These are phyloP conservation scores for Pocota personata DNA, from an alignment of 2,888 invertebrate genomes.

Conservation along the genomic window DNA sequence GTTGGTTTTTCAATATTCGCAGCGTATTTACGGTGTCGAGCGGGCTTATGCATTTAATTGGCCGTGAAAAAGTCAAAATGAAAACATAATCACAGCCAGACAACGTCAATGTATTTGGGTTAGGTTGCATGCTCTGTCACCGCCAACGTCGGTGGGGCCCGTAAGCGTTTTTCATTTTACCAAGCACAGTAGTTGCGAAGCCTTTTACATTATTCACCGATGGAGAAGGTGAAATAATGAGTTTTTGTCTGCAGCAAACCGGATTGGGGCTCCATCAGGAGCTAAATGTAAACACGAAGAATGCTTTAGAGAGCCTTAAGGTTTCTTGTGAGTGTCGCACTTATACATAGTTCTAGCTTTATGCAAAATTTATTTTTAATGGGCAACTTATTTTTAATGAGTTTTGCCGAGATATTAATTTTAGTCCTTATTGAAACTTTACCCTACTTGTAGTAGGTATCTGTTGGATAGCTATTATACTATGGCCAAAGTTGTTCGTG, in stretches of 20 bases:
- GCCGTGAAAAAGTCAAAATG: constrained; percentile 83
- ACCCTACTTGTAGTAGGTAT: too few species aligned
- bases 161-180: constrained; percentile 41
- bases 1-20: constrained; percentile 60
- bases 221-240: constrained; percentile 77
- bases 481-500: too few species aligned
- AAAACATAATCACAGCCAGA: constrained; percentile 82
- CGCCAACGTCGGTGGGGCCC: constrained; percentile 39
- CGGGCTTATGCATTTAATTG: constrained; percentile 80
- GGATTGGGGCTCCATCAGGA: constrained; percentile 12
- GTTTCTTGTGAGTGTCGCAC: background rate
- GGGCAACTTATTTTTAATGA: background rate
- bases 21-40: constrained; percentile 43
- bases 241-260: constrained; percentile 76
- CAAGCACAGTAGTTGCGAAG: background rate
- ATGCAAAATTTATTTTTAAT: background rate
- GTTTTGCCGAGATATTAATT: background rate
- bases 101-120: constrained; percentile 67
- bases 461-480: too few species aligned
- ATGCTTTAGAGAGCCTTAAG: background rate
- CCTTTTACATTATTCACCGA: constrained; percentile 52
- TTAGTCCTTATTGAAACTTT: background rate
- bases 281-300: background rate
- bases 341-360: background rate
- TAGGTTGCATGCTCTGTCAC: constrained; percentile 38